These are phyloP conservation scores for Neoascia interrupta DNA, from an alignment of 2,888 invertebrate species.

Conservation along the genomic window DNA sequence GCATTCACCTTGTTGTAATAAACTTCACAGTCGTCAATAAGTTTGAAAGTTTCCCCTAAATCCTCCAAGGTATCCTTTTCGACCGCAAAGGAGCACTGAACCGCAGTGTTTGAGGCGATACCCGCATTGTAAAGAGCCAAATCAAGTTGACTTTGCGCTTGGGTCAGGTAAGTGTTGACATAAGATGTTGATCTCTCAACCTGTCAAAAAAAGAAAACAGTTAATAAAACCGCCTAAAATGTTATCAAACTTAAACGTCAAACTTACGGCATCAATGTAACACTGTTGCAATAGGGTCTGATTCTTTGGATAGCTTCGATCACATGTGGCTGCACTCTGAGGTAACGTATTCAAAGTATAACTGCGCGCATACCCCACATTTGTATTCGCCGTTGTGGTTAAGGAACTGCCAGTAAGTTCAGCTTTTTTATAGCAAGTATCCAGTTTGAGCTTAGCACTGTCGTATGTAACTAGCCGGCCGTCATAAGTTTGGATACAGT, in stretches of 20 bases:
- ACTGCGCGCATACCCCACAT: not conserved
- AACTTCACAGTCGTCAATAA: not conserved
- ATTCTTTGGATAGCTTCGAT: not conserved
- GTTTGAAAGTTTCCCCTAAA: not conserved
- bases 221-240: too few species aligned
- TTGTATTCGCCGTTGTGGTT: not conserved
- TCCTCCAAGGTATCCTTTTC: not conserved
- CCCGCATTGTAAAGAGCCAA: not conserved
- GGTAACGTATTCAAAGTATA: not conserved
- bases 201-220: not conserved
- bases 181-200: not conserved
- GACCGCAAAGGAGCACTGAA: slow-evolving; percentile 1
- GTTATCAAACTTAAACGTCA: not conserved
- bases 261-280: slow-evolving; percentile 17
- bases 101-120: not conserved
- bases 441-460: not conserved
- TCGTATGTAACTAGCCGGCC: not conserved
- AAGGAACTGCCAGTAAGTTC: not conserved
- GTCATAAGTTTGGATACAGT: slow-evolving; percentile 44
- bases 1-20: too few species aligned
- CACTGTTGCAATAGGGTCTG: slow-evolving; percentile 9
- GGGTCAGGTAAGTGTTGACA: not conserved
- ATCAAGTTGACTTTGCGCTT: not conserved
- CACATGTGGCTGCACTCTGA: not conserved
- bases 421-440: slow-evolving; percentile 4